These are phyloP conservation scores for Phylloscopus collybita DNA, from an alignment of 2,797 vertebrate genomes.

Conservation along the genomic window DNA sequence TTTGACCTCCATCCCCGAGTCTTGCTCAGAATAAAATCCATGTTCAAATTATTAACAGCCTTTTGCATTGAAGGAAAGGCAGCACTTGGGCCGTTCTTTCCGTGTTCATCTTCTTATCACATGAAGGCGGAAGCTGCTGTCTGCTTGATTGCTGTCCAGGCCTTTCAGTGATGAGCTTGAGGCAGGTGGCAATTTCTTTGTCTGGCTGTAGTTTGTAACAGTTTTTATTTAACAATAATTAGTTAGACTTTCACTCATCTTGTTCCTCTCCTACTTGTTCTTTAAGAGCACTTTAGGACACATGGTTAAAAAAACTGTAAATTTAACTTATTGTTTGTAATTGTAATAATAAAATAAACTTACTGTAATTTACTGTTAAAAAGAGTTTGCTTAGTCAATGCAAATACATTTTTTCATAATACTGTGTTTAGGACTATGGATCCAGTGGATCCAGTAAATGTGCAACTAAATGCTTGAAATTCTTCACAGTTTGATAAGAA, in stretches of 20 bases:
- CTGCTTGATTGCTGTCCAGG: background rate
- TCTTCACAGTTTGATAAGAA: background rate
- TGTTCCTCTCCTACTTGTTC: background rate
- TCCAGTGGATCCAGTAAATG: background rate
- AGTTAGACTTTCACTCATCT: background rate
- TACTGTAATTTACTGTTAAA: background rate
- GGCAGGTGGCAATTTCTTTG: background rate
- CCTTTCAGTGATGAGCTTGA: background rate
- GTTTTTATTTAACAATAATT: background rate
- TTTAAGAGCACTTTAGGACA: background rate
- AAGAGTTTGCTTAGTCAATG: background rate
- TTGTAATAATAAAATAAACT: too few species aligned
- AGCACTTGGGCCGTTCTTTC: background rate
- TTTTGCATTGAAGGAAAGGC: background rate
- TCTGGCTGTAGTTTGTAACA: background rate
- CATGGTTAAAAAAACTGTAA: rapidly evolving
- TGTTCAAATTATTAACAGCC: background rate
- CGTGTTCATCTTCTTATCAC: background rate
- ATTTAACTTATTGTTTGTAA: background rate
- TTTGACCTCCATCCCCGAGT: background rate
- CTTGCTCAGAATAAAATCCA: background rate
- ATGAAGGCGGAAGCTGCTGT: background rate
- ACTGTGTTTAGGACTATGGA: background rate
- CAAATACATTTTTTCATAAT: background rate
- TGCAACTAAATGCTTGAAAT: background rate